Evolutionary conservation across 1,140 invertebrate genomes (phyloP).

Genomic region (Eubasilissa regina): DNA sequence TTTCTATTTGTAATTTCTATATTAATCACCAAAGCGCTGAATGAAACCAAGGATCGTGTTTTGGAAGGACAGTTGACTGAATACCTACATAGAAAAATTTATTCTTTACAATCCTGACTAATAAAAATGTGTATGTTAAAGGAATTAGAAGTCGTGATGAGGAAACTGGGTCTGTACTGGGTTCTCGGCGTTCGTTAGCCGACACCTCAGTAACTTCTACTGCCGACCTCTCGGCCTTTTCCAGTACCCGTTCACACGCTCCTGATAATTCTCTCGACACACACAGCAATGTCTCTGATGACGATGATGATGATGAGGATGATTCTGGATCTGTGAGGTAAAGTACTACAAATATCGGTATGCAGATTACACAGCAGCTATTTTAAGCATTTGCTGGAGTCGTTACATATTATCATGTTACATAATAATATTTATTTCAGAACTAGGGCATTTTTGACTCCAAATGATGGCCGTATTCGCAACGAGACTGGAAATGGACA

Average conservation of each 20-base stretch:
- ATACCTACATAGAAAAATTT: too few species aligned
- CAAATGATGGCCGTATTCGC: background rate
- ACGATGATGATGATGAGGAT: slow-evolving; percentile 73
- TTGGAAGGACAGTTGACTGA: too few species aligned
- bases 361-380: too few species aligned
- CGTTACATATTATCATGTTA: background rate
- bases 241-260: slow-evolving; percentile 81
- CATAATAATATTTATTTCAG: background rate
- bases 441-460: background rate
- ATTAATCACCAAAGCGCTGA: too few species aligned
- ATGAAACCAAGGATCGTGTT: too few species aligned
- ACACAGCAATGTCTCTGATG: slow-evolving; percentile 80
- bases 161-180: slow-evolving; percentile 69
- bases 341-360: too few species aligned
- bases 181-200: slow-evolving; percentile 83
- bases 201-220: slow-evolving; percentile 89
- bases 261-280: slow-evolving; percentile 83
- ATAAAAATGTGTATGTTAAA: slow-evolving; percentile 1
- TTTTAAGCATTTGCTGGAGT: too few species aligned
- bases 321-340: slow-evolving; percentile 76
- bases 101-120: too few species aligned
- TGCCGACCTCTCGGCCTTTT: slow-evolving; percentile 85
- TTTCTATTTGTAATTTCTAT: too few species aligned
- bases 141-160: slow-evolving; percentile 60
- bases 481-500: background rate